These are phyloP conservation scores for Natator depressus DNA, from an alignment of 2,113 vertebrate genomes.

Conservation along the genomic window DNA sequence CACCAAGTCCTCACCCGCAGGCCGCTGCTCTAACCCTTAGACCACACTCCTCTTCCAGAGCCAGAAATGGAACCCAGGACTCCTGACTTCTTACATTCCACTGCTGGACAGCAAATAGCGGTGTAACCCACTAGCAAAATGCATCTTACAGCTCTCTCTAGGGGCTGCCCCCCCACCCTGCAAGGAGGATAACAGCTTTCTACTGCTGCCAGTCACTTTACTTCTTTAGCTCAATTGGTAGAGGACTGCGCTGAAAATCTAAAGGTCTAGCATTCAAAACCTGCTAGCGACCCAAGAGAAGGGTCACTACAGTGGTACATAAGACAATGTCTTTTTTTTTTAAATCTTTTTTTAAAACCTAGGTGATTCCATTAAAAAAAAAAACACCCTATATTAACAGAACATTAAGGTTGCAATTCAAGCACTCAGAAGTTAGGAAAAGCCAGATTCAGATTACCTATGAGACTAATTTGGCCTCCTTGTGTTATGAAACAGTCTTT, in stretches of 20 bases:
- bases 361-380: background rate
- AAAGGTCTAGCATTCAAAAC: background rate
- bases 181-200: background rate
- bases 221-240: background rate
- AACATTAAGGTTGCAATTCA: background rate
- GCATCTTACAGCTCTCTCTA: background rate
- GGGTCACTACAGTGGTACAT: background rate
- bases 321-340: background rate
- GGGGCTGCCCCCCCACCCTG: background rate
- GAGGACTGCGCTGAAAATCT: background rate
- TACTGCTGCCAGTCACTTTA: background rate
- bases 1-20: background rate
- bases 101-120: background rate
- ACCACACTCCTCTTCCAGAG: background rate
- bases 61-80: background rate
- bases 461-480: background rate
- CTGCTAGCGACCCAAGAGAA: background rate
- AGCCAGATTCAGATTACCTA: background rate
- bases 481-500: background rate
- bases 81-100: background rate
- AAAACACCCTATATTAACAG: too few relatives aligned
- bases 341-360: background rate
- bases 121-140: background rate
- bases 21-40: background rate
- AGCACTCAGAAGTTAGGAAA: background rate